phyloP scores from a whole-genome alignment of 2,888 invertebrate species.

The Graphium colonna region DNA sequence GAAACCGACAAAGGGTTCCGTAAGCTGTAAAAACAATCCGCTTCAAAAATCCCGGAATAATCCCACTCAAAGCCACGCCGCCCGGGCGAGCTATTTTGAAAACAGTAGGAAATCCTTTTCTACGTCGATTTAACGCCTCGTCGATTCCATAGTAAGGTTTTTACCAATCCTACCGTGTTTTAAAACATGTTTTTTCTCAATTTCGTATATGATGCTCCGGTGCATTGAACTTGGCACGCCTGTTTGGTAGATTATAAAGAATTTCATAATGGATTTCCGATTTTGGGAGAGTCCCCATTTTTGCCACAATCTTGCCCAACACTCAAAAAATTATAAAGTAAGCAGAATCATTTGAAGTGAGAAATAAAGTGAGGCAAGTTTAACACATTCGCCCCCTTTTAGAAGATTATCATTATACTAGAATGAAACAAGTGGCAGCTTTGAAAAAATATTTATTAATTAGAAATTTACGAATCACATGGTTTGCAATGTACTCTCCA shows the following conservation, averaged over 20 bases:
- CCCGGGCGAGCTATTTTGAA: slow-evolving; percentile 64
- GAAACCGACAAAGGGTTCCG: slow-evolving; percentile 72
- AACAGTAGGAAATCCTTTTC: slow-evolving; percentile 77
- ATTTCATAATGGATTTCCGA: too few relatives aligned
- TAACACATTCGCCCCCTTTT: too few relatives aligned
- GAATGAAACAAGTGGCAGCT: too few relatives aligned
- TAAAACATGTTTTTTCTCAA: slow-evolving; percentile 50
- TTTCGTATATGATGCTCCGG: not conserved
- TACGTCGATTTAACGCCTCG: slow-evolving; percentile 75
- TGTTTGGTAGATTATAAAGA: not conserved
- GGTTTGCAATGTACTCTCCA: too few relatives aligned
- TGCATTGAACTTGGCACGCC: not conserved
- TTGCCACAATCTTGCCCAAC: too few relatives aligned
- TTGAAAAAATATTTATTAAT: too few relatives aligned
- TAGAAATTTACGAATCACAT: too few relatives aligned
- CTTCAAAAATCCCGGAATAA: slow-evolving; percentile 58
- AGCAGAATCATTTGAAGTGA: not conserved
- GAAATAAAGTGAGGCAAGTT: not conserved
- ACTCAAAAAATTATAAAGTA: too few relatives aligned
- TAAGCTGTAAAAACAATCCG: slow-evolving; percentile 77
- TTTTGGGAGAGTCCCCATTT: too few relatives aligned
- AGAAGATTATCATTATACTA: too few relatives aligned
- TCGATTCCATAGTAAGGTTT: slow-evolving; percentile 54
- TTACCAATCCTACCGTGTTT: slow-evolving; percentile 48
- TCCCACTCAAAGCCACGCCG: slow-evolving; percentile 68